A percentile compares a stretch with the other conserved stretches of the same genome.
phyloP scores from a whole-genome alignment of 2,888 invertebrate genomes.

The Aleiodes testaceus region DNA sequence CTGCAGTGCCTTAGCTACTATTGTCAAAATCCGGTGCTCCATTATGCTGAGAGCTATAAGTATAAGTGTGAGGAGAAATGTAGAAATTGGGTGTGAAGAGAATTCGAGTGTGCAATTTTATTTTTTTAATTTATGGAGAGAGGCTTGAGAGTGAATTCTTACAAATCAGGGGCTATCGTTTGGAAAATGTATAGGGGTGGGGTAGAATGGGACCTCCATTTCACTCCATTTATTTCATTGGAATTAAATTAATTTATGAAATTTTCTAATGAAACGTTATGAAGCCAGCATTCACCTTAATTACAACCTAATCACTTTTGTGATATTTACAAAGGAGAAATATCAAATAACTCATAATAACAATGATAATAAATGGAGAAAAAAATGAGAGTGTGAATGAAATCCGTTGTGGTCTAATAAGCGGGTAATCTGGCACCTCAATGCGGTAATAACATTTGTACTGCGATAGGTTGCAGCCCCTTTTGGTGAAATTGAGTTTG shows the following conservation, averaged over 20 bases:
- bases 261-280: constrained; percentile 23
- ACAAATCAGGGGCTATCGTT: no score
- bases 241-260: neutral
- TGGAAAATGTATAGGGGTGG: constrained; percentile 10
- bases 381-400: constrained; percentile 39
- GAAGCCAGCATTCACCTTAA: constrained; percentile 16
- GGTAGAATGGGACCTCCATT: no score
- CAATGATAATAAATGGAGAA: constrained; percentile 8
- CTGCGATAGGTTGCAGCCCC: constrained; percentile 24
- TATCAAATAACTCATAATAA: neutral
- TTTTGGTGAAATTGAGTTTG: constrained; percentile 29
- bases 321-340: neutral
- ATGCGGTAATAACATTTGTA: constrained; percentile 36
- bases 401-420: constrained; percentile 65
- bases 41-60: constrained; percentile 36
- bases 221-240: no score
- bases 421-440: constrained; percentile 61
- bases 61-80: constrained; percentile 19
- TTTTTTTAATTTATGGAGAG: no score
- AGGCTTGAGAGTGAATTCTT: no score
- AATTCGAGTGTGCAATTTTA: neutral
- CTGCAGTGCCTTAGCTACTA: constrained; percentile 50
- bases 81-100: constrained; percentile 13
- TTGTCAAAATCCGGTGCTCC: constrained; percentile 38
- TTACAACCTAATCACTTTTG: neutral